phyloP scores from a whole-genome alignment of 2,797 vertebrate species.

The Poeciliopsis infans region DNA sequence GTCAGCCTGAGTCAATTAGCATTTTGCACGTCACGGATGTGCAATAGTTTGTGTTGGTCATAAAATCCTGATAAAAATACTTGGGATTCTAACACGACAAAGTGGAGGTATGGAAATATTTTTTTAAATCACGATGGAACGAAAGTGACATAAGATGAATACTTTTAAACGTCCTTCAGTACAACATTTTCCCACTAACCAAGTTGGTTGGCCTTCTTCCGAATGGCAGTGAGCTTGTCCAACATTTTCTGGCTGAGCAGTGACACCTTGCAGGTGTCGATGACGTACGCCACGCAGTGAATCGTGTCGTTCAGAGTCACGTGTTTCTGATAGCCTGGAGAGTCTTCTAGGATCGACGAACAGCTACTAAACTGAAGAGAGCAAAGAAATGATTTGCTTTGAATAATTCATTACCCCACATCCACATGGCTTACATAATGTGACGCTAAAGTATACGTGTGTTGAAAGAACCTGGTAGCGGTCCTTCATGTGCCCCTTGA shows the following conservation, averaged over 20 bases:
- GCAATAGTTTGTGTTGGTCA: not conserved
- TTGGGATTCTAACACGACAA: not conserved
- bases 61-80: not conserved
- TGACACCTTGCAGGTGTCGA: slow-evolving; percentile 66
- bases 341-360: slow-evolving; percentile 42
- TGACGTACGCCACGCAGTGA: slow-evolving; percentile 73
- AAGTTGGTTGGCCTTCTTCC: slow-evolving; percentile 66
- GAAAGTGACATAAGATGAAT: not conserved
- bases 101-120: not conserved
- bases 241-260: slow-evolving; percentile 61
- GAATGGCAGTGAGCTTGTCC: slow-evolving; percentile 66
- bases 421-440: not conserved
- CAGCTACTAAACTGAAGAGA: slow-evolving; percentile 63
- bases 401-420: not conserved
- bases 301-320: slow-evolving; percentile 61
- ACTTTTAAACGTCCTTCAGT: not conserved
- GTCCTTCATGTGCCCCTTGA: slow-evolving; percentile 75
- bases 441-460: not conserved
- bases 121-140: not conserved
- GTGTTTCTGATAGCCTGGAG: slow-evolving; percentile 47
- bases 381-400: not conserved
- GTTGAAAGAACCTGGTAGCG: slow-evolving; percentile 54
- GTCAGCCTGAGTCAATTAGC: not conserved
- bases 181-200: slow-evolving; percentile 47
- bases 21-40: not conserved